These are phyloP conservation scores for Branchinecta lynchi DNA, from an alignment of 1,140 invertebrate species.

Conservation along the genomic window DNA sequence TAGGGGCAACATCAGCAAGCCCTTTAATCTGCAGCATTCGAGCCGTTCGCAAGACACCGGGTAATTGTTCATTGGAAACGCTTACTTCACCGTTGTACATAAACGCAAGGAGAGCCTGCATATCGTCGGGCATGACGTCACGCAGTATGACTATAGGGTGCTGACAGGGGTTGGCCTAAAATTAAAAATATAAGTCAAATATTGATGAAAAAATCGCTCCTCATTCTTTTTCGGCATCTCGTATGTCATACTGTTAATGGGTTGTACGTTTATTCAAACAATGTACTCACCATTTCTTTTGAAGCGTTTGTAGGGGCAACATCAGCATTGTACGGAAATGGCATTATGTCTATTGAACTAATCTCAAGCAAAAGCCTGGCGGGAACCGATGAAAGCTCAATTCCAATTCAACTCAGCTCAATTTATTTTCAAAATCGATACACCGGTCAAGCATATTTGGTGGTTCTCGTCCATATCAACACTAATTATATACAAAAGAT, in stretches of 20 bases:
- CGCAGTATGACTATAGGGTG: slow-evolving; percentile 82
- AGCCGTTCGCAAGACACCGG: slow-evolving; percentile 72
- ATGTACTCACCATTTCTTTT: slow-evolving; percentile 17
- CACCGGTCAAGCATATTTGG: too few species aligned
- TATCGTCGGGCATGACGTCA: slow-evolving; percentile 70
- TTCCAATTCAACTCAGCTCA: too few species aligned
- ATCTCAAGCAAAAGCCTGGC: too few species aligned
- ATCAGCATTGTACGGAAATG: slow-evolving; percentile 39
- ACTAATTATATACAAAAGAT: too few species aligned
- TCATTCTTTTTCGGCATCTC: too few species aligned
- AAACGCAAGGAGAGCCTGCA: slow-evolving; percentile 77
- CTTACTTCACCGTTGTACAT: slow-evolving; percentile 91
- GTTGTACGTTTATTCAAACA: not conserved
- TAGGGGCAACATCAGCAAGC: slow-evolving; percentile 58
- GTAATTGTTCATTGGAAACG: slow-evolving; percentile 72
- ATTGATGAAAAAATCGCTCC: slow-evolving; percentile 4
- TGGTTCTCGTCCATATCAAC: too few species aligned
- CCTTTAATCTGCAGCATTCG: slow-evolving; percentile 78
- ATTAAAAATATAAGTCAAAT: slow-evolving; percentile 24
- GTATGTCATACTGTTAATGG: too few species aligned
- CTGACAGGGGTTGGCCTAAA: slow-evolving; percentile 71
- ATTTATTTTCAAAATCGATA: too few species aligned
- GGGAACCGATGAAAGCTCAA: too few species aligned
- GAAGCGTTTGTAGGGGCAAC: slow-evolving; percentile 42
- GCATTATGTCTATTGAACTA: too few species aligned